Evolutionary conservation across 2,113 vertebrate species (phyloP), one percentile per base, ranked within the genome.

Genomic region (Rhea americana): DNA sequence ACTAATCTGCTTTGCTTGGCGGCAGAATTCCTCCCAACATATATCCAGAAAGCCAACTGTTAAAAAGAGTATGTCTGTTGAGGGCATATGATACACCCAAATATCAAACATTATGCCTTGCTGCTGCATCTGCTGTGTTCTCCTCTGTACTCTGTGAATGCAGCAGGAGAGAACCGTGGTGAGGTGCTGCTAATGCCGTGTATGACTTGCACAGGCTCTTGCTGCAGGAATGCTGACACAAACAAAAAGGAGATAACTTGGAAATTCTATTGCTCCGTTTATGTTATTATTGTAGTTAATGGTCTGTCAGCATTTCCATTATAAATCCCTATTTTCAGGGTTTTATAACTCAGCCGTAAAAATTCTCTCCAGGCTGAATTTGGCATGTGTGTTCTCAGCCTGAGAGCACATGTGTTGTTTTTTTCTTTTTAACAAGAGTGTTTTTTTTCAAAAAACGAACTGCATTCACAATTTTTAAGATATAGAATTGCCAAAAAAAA

Each of bases 271-370:
- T 96, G 85, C 93, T 96, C 25, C 59, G 19, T 93, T 94, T 96
- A 91, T 95, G 93, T 96, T 96, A 85, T 96, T 96, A 91, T 97
- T 97, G 89, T 74, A 95, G 96, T 97, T 97, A 96, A 98, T 96
- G 97, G 94, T 93, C 97, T 97, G 96, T 98, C 96, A 96, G 97
- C 92, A 77, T 97, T 98, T 97, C 97, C 96, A 96, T 97, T 96
- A 95, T 88, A 96, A 97, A 96, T 93, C 91, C 93, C 93, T 95
- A 77, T 97, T 97, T 97, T 97, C 85, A 94, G 82, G 95, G 91
- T 87, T 91, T 96, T 97, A 87, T 97, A 96, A 97, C 95, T 97
- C 94, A 96, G 96, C 96, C 96, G 89, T 97, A 97, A 97, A 97
- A 41, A 93, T 95, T 96, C 95, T 97, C 94, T 97, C 87, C 92